Evolutionary conservation across 2,113 vertebrate species (phyloP).

Genomic region (Syngnathus scovelli): DNA sequence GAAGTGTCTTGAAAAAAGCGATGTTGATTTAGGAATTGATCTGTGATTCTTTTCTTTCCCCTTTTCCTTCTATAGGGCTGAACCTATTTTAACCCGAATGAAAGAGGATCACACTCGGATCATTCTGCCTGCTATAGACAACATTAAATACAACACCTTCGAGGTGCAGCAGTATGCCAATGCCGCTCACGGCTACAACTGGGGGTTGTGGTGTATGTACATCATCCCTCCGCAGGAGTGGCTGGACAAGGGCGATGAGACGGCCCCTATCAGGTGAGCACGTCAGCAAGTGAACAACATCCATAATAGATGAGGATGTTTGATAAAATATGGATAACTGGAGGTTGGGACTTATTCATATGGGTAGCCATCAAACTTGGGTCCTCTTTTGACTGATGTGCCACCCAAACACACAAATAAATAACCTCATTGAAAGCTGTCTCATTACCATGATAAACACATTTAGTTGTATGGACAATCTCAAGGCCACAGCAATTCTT

Average conservation of each 20-base stretch:
- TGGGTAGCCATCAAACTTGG: conserved; percentile 39
- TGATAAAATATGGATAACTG: conserved; percentile 65
- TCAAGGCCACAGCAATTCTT: conserved; percentile 13
- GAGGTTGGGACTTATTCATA: conserved; percentile 60
- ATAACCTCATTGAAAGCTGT: conserved; percentile 21
- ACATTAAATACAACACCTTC: conserved; percentile 95
- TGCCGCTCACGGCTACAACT: conserved; percentile 95
- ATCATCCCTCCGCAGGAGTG: conserved; percentile 94
- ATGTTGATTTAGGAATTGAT: background rate
- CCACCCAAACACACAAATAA: conserved; percentile 35
- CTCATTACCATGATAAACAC: conserved; percentile 52
- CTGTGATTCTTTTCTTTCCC: conserved; percentile 9
- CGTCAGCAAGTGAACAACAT: conserved; percentile 21
- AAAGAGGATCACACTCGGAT: conserved; percentile 88
- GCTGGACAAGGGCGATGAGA: conserved; percentile 93
- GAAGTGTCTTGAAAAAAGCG: background rate
- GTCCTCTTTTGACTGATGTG: conserved; percentile 9
- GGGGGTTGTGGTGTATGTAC: conserved; percentile 99
- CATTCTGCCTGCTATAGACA: conserved; percentile 93
- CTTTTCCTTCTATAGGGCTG: conserved; percentile 72
- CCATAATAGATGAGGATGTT: conserved; percentile 60
- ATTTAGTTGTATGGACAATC: conserved; percentile 45
- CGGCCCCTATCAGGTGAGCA: conserved; percentile 91
- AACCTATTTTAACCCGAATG: conserved; percentile 85
- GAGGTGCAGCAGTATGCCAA: conserved; percentile 97